A percentile compares a stretch with the other conserved stretches of the same genome.
Evolutionary conservation across 2,888 invertebrate species (phyloP).

Genomic region (Cheilosia impressa): DNA sequence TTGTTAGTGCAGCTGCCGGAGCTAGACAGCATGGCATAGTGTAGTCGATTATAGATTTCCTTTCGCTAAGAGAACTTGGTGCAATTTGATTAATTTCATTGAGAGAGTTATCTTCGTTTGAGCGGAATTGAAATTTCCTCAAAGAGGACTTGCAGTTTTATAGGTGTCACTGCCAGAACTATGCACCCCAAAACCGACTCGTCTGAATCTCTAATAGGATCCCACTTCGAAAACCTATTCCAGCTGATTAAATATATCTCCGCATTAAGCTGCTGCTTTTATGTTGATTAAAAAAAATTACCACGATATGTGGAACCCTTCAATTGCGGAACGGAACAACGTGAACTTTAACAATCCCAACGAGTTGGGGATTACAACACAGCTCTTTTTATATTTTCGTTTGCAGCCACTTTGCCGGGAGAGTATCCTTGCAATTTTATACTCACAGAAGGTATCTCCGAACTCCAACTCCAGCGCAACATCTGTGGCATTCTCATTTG

Average conservation of each 20-base stretch:
- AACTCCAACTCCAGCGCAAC: conserved; percentile 10
- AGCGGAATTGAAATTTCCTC: neutral
- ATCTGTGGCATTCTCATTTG: conserved; percentile 60
- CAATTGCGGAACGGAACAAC: conserved; percentile 30
- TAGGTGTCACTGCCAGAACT: neutral
- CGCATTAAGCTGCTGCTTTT: conserved; percentile 20
- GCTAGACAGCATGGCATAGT: neutral
- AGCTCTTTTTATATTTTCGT: neutral
- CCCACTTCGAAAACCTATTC: neutral
- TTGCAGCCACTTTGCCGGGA: conserved; percentile 42
- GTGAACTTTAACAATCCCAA: conserved; percentile 47
- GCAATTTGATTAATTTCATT: conserved; percentile 63
- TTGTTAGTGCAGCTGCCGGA: conserved; percentile 51
- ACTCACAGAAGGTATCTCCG: neutral
- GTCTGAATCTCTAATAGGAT: no score
- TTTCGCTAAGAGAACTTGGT: conserved; percentile 33
- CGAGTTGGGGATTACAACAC: conserved; percentile 29
- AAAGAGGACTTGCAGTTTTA: neutral
- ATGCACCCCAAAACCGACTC: no score
- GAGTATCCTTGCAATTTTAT: conserved; percentile 41
- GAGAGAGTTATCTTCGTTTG: conserved; percentile 49
- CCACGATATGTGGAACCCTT: conserved; percentile 21
- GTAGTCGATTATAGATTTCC: conserved; percentile 64
- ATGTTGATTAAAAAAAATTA: conserved; percentile 43
- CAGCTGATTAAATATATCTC: conserved; percentile 35